Base-by-base conservation (phyloP, 2,113 vertebrate species). In the Vulpes lagopus region DNA sequence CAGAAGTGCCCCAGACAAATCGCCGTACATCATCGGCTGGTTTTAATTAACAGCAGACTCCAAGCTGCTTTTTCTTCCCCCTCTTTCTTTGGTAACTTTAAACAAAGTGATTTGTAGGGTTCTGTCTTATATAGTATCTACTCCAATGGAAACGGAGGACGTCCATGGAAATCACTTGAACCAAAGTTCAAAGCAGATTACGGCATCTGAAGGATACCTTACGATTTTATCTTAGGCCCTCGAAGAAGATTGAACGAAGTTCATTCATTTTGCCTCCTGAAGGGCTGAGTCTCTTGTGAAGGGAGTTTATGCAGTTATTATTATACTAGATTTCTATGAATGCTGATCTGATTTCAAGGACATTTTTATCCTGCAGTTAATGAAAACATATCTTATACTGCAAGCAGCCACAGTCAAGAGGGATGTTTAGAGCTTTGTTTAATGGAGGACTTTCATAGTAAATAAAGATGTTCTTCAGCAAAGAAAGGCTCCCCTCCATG, bases 11-110 rank as follows among this genome's bases (percentile, higher is more conserved):
- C 97, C 98, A 98, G 98, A 99, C 98, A 98, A 98, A 98, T 97
- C 96, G 49, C 87, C 57, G 98, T 5, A 53, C 98, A 97, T 98
- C 98, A 98, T 97, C 55, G 11, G 94, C 98, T 97, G 98, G 95
- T 97, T 98, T 98, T 98, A 98, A 99, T 99, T 98, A 99, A 95
- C 85, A 98, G 95, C 98, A 98, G 98, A 96, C 96, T 96, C 96
- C 62, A 79, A 64, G 95, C 91, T 67, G 94, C 20, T 86, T 82
- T 83, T 78, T 55, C 89, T 96, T 43, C 94, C 92, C 94, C 57
- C 43, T 64, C 71, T 69, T 53, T 64, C 87, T 93, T 35, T 89
- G 35, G 96, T 49, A 96, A 98, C 94, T 95, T 97, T 93, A 90
- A 98, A 85, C 98, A 94, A 96, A 96, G 49, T 97, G 96, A 98